Evolutionary conservation across 35 echinoderm and acorn worm species (phyloP), one percentile per base, ranked within the genome.

Genomic region (Amphiura filiformis): DNA sequence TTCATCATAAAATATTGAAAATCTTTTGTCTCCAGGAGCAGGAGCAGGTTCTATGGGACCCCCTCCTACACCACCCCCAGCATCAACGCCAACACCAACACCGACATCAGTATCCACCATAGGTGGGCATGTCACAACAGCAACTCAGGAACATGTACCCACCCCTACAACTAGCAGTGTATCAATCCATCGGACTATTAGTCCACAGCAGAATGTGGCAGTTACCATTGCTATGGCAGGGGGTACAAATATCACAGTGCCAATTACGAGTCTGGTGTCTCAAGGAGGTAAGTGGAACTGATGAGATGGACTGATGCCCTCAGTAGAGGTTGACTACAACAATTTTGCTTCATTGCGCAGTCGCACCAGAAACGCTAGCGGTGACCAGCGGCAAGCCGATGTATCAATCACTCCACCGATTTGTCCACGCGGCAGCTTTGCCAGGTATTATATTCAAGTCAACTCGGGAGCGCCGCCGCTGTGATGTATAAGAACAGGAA

Each of bases 51-150:
- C 61, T 70, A 70, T 70, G 61, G 61, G 61, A 70, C 61, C 61
- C 26, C 61, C 61, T 70, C 61, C 61, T 70, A 70, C 61, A 70
- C 61, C 61, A 30, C 61, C 61, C 28, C 61, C 61, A 70, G 61
- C 61, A 26, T 70, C 61, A 13, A 70, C 61, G 4, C 61, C 61
- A 3, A 26, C 61, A 5, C 61, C 15, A 3, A 70, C 61, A 2
- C 61, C 61, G 2, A 5, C 61, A 70, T 23, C 61, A 26, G 61
- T 30, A 70, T 18, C 28, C 17, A 70, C 15, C 26, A 70, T 70
- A 26, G 61, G 61, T 11, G 61, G 61, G 26, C 61, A 23, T 26
- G 61, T 70, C 17, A 30, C 61, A 70, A 70, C 61, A 18, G 11
- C 61, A 11, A 70, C 61, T 3, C 61, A 18, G 4, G 61, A 70